These are phyloP conservation scores for Lepidocyrtinus sp. DNA, from an alignment of 2,888 invertebrate species.

Conservation along the genomic window DNA sequence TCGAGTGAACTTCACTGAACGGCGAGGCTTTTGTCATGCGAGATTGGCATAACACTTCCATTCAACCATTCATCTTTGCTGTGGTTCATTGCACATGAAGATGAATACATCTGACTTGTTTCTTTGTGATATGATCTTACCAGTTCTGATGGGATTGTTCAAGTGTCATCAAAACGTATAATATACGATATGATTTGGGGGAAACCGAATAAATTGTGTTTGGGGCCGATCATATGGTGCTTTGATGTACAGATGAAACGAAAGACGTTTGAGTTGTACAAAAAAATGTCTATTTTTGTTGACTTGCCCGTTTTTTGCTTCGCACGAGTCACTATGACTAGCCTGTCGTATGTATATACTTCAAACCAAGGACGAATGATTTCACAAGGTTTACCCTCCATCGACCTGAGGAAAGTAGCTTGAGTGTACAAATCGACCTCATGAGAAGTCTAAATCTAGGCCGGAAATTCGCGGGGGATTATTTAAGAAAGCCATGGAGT, in stretches of 20 bases:
- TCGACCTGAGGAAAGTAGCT: conserved; percentile 14
- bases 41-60: conserved; percentile 16
- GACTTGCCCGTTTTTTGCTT: conserved; percentile 1
- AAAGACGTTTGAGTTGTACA: not conserved
- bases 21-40: not conserved
- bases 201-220: not conserved
- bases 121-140: conserved; percentile 12
- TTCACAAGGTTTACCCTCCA: too few species aligned
- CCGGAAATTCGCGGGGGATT: conserved; percentile 5
- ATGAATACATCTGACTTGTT: not conserved
- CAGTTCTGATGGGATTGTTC: conserved; percentile 9
- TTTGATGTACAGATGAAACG: conserved; percentile 1
- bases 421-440: conserved; percentile 8
- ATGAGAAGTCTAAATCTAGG: conserved; percentile 6
- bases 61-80: not conserved
- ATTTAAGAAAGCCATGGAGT: not conserved
- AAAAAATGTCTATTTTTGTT: not conserved
- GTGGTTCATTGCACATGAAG: conserved; percentile 2
- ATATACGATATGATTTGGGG: conserved; percentile 10
- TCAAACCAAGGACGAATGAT: not conserved
- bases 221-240: not conserved
- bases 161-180: conserved; percentile 16
- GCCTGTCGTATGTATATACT: not conserved
- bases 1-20: not conserved
- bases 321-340: not conserved